phyloP scores from a whole-genome alignment of 2,888 invertebrate genomes.

The Xanthorhoe designata region DNA sequence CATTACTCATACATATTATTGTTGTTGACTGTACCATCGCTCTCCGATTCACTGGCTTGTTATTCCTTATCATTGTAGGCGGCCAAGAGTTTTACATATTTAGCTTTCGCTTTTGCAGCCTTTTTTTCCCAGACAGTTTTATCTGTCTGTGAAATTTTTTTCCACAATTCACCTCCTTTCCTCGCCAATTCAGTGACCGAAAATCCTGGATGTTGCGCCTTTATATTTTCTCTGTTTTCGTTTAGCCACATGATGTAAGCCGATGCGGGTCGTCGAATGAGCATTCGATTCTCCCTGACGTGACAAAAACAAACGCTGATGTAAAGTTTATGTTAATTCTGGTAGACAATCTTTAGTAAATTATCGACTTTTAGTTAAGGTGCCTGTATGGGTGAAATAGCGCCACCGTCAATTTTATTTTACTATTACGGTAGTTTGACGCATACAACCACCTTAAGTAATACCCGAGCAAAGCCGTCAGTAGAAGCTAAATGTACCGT shows the following conservation, averaged over 20 bases:
- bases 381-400: too few species aligned
- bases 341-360: too few species aligned
- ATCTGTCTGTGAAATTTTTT: conserved; percentile 8
- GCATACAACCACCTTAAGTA: too few species aligned
- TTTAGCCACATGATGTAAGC: conserved; percentile 7
- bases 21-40: neutral
- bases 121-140: neutral
- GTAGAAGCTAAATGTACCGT: too few species aligned
- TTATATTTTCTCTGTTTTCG: neutral
- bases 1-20: too few species aligned
- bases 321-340: too few species aligned
- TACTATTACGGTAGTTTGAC: too few species aligned
- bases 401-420: too few species aligned
- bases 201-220: neutral
- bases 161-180: conserved; percentile 2
- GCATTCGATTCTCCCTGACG: conserved; percentile 11
- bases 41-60: neutral
- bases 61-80: neutral
- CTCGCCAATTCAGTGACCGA: neutral
- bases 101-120: neutral
- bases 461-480: too few species aligned
- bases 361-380: too few species aligned
- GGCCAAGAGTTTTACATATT: conserved; percentile 9
- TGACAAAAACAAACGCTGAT: conserved; percentile 8
- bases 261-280: too few species aligned